Base-by-base conservation (phyloP, 2,888 invertebrate genomes). In the Cylloceria caligata region DNA sequence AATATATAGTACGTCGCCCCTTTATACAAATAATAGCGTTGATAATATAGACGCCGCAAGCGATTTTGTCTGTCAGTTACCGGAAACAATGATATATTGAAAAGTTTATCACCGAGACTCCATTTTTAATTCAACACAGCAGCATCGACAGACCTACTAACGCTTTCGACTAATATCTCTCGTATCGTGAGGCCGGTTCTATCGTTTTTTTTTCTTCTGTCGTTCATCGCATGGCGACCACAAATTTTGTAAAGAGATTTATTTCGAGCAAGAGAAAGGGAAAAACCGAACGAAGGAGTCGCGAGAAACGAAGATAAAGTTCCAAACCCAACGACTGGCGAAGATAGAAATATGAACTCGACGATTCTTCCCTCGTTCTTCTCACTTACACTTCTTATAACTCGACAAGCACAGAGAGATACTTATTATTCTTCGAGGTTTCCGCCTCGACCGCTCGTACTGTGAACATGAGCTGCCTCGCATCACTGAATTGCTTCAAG, bases 301-400 rank as follows among this genome's bases (percentile, higher is more conserved):
- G 80, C 57, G 57, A 57, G 57, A 57, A 57, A 57, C 57, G 57
- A 57, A 57, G 57, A 57, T 57, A 57, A 57, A 57, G 30, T 34
- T 30, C 13, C 3, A n/a, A 57, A 24, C 52, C 11, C 24, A 24
- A 52, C 13, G 57, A 49, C 64, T 21, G 57, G 81, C 64, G 77
- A 71, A 65, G 81, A 81, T 78, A 47, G 81, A 74, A 81, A 78
- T 77, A 81, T 47, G 68, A 62, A 76, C 75, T 64, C 74, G 68
- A 62, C 4, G 45, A 7, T 55, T 27, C 64, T 80, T 64, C 64
- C 27, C 64, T 62, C 68, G 52, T 52, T 52, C 52, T 52, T 52
- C 52, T 52, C 30, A 30, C 30, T 57, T 34, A 9, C 55, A 13
- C 30, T 30, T 21, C 49, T 49, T 24, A 24, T 3, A 16, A 57